Evolutionary conservation across 2,113 vertebrate genomes (phyloP).

Genomic region (Albula goreensis): DNA sequence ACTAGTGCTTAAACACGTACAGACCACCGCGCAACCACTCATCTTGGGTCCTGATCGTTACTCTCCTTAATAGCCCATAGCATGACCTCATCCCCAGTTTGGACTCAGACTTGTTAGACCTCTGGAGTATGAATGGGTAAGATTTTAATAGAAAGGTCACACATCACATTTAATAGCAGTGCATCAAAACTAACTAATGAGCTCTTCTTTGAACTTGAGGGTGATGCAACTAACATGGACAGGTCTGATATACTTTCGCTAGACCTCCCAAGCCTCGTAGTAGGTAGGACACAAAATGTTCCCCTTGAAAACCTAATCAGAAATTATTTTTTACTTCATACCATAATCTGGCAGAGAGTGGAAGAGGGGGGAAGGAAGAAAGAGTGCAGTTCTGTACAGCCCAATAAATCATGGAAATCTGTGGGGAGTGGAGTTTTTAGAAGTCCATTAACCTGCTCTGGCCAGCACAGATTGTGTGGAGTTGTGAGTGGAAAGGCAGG

Average conservation of each 20-base stretch:
- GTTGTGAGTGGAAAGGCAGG: constrained; percentile 23
- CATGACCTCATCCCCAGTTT: not conserved
- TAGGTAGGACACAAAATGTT: no score
- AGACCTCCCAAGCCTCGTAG: no score
- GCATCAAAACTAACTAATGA: not conserved
- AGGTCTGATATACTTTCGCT: no score
- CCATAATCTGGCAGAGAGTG: constrained; percentile 2
- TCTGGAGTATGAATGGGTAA: not conserved
- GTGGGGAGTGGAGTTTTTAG: constrained; percentile 56
- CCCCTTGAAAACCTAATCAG: no score
- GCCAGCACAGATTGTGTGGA: constrained; percentile 41
- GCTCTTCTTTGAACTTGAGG: not conserved
- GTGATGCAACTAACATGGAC: not conserved
- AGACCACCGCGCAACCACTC: not conserved
- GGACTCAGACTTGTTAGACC: not conserved
- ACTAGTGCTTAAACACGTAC: not conserved
- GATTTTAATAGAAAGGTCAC: not conserved
- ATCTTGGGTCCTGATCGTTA: not conserved
- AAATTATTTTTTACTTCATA: not conserved
- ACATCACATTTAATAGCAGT: not conserved
- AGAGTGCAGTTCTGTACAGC: constrained; percentile 33
- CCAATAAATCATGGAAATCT: constrained; percentile 68
- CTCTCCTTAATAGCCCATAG: not conserved
- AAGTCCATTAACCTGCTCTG: constrained; percentile 65
- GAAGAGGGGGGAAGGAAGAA: constrained; percentile 14